Evolutionary conservation across 1,140 invertebrate genomes (phyloP).

Genomic region (Frieseomelitta varia): DNA sequence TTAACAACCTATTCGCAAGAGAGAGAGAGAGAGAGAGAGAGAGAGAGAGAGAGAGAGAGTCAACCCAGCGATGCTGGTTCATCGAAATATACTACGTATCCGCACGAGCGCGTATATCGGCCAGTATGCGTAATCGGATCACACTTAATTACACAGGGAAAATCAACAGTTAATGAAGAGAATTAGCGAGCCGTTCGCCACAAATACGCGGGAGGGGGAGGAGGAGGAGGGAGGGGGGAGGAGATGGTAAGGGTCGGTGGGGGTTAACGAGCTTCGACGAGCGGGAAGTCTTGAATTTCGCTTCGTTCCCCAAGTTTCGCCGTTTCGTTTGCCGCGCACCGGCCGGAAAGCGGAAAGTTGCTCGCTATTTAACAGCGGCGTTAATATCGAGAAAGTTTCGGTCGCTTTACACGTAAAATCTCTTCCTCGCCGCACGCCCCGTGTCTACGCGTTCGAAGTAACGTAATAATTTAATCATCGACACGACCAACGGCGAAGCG

Average conservation of each 20-base stretch:
- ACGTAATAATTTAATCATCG: slow-evolving; percentile 11
- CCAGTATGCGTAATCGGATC: slow-evolving; percentile 48
- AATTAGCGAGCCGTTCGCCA: slow-evolving; percentile 5
- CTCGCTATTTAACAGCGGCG: slow-evolving; percentile 8
- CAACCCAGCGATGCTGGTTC: slow-evolving; percentile 15
- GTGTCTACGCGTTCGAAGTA: neutral
- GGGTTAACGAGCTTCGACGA: slow-evolving; percentile 36
- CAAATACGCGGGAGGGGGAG: too few species aligned
- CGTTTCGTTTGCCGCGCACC: neutral
- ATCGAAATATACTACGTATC: slow-evolving; percentile 8
- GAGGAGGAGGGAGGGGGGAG: too few species aligned
- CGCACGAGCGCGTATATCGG: neutral
- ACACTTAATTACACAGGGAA: slow-evolving; percentile 33
- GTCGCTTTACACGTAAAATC: slow-evolving; percentile 7
- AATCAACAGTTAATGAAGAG: slow-evolving; percentile 50
- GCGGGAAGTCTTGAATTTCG: slow-evolving; percentile 47
- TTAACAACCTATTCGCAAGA: too few species aligned
- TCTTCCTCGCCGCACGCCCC: too few species aligned
- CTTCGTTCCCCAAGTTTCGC: slow-evolving; percentile 25
- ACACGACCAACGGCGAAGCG: neutral
- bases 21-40: neutral
- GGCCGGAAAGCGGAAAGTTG: neutral
- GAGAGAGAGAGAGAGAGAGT: neutral
- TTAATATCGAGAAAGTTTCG: slow-evolving; percentile 18
- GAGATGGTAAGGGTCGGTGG: too few species aligned